Evolutionary conservation across 2,888 invertebrate genomes (phyloP).

Genomic region (Matsumyia berberina): DNA sequence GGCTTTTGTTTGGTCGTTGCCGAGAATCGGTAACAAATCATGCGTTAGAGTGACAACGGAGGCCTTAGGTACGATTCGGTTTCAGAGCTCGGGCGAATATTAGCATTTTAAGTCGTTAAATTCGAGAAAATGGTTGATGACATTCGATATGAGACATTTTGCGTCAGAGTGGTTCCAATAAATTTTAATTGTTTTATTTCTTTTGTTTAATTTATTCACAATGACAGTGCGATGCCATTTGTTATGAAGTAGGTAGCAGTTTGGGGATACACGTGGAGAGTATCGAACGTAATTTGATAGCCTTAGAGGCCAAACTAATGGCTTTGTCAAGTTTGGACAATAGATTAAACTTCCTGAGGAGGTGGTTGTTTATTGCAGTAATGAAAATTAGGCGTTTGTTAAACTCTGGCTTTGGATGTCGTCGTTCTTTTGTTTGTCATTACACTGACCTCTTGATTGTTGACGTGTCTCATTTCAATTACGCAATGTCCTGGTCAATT

Average conservation of each 20-base stretch:
- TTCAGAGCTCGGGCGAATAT: constrained; percentile 9
- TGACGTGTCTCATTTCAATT: too few relatives aligned
- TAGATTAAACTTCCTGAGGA: constrained; percentile 1
- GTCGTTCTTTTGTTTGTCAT: too few relatives aligned
- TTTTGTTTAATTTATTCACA: constrained; percentile 27
- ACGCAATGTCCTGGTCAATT: too few relatives aligned
- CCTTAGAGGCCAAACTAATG: background rate
- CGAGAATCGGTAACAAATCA: constrained; percentile 57
- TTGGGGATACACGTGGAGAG: constrained; percentile 6
- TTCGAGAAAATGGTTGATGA: constrained; percentile 45
- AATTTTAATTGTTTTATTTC: constrained; percentile 38
- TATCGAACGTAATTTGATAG: constrained; percentile 5
- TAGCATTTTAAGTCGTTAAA: constrained; percentile 52
- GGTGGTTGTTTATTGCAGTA: background rate
- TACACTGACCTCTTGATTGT: too few relatives aligned
- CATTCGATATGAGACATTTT: constrained; percentile 59
- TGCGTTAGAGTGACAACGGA: background rate
- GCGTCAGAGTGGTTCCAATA: constrained; percentile 18
- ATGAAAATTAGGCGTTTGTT: background rate
- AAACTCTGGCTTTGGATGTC: background rate
- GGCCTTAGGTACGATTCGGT: background rate
- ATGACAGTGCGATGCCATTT: constrained; percentile 10
- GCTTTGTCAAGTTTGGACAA: background rate
- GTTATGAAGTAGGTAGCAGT: constrained; percentile 13
- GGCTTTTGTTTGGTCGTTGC: constrained; percentile 11